Percentiles rank a stretch among this genome's conserved stretches.
Evolutionary conservation across 2,113 vertebrate genomes (phyloP).

Genomic region (Elgaria multicarinata): DNA sequence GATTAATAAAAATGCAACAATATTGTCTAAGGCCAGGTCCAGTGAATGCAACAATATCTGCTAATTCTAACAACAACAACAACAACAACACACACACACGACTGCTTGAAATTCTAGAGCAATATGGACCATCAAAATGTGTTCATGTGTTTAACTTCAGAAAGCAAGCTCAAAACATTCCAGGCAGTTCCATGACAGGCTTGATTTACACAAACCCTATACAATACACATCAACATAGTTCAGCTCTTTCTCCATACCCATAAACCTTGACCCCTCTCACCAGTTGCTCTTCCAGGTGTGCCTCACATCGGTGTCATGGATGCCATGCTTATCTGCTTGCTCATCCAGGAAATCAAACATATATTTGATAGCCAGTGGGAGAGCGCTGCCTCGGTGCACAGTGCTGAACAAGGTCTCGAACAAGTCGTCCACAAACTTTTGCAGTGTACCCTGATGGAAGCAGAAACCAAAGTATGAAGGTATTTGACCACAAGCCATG

Average conservation of each 20-base stretch:
- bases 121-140: not conserved
- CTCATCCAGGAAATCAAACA: slow-evolving; percentile 99
- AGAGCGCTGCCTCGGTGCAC: slow-evolving; percentile 95
- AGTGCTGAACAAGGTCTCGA: slow-evolving; percentile 98
- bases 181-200: accelerated
- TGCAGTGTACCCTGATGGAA: slow-evolving; percentile 91
- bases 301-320: slow-evolving; percentile 94
- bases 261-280: slow-evolving; percentile 61
- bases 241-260: not conserved
- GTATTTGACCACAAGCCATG: not conserved
- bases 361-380: slow-evolving; percentile 98
- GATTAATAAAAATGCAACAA: not conserved
- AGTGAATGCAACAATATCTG: not conserved
- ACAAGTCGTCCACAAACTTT: slow-evolving; percentile 97
- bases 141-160: not conserved
- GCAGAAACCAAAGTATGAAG: not conserved
- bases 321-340: slow-evolving; percentile 96
- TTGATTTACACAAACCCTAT: not conserved
- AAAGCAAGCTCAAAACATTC: not conserved
- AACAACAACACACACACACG: not conserved
- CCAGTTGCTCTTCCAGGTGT: slow-evolving; percentile 99
- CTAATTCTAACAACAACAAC: too few relatives aligned
- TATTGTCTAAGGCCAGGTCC: too few relatives aligned
- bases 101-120: not conserved
- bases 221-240: not conserved